phyloP scores from a whole-genome alignment of 2,113 vertebrate species.

The Charadrius vociferus region DNA sequence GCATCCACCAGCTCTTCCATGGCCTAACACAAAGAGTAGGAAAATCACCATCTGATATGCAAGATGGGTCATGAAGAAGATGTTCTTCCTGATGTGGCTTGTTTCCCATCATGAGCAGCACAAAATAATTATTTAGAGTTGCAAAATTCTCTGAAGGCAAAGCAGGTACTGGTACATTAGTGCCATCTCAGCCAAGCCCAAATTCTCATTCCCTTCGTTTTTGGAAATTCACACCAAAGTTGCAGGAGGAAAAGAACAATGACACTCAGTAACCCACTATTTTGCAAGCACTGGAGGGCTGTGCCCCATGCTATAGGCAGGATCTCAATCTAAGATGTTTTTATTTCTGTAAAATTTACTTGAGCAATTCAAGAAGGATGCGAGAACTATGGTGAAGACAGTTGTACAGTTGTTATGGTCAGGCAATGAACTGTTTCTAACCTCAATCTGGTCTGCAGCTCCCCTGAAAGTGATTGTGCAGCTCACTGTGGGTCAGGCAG shows the following conservation, averaged over 20 bases:
- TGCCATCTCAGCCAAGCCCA: not conserved
- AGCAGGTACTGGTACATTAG: not conserved
- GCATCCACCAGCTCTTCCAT: slow-evolving; percentile 89
- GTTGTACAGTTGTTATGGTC: not conserved
- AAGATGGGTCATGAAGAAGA: not conserved
- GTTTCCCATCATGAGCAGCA: not conserved
- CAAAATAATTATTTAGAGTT: not conserved
- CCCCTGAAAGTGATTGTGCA: not conserved
- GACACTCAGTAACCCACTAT: not conserved
- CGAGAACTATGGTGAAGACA: not conserved
- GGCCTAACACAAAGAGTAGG: slow-evolving; percentile 67
- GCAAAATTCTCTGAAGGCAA: not conserved
- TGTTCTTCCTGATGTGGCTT: not conserved
- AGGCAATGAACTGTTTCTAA: not conserved
- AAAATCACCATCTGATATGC: not conserved
- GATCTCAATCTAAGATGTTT: not conserved
- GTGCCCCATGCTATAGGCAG: not conserved
- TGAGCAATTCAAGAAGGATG: not conserved
- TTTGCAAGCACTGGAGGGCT: not conserved
- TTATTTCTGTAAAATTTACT: not conserved
- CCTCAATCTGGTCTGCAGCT: not conserved
- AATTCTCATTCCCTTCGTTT: not conserved
- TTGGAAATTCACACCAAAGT: not conserved
- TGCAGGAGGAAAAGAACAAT: not conserved
- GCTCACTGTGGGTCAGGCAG: not conserved